phyloP scores from a whole-genome alignment of 2,113 vertebrate genomes.

The Paralichthys olivaceus region DNA sequence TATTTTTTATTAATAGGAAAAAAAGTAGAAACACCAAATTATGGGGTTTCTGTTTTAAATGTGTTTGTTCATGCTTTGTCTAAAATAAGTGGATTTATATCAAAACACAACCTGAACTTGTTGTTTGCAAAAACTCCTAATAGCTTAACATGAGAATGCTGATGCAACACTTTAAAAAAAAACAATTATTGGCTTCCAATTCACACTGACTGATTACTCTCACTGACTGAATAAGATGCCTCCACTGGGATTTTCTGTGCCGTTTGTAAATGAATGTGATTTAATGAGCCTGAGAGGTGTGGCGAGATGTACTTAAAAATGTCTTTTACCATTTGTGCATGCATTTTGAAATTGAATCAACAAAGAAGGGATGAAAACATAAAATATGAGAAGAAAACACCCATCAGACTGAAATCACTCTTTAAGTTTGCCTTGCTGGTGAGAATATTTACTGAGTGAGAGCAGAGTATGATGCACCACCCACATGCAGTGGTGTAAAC shows the following conservation, averaged over 20 bases:
- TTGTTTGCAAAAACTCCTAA: constrained; percentile 9
- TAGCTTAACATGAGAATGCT: constrained; percentile 18
- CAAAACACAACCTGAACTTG: constrained; percentile 13
- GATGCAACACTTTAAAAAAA: constrained; percentile 43
- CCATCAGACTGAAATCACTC: neutral
- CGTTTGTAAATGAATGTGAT: constrained; percentile 56
- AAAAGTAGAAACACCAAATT: neutral
- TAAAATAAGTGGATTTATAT: neutral
- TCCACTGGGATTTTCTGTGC: constrained; percentile 48
- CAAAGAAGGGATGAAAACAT: constrained; percentile 23
- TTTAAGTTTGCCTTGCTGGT: constrained; percentile 5
- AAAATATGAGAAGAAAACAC: constrained; percentile 10
- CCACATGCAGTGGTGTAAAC: neutral
- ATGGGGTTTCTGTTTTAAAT: neutral
- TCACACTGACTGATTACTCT: constrained; percentile 58
- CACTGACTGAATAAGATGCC: constrained; percentile 52
- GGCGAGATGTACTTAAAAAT: constrained; percentile 42
- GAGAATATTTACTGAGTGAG: neutral
- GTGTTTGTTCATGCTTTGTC: neutral
- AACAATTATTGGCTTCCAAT: constrained; percentile 59
- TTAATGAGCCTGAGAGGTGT: constrained; percentile 58
- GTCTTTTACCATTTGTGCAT: constrained; percentile 18
- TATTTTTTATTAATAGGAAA: neutral
- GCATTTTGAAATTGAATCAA: constrained; percentile 33
- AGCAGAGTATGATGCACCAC: no score